These are phyloP conservation scores for Penaeus indicus DNA, from an alignment of 1,140 invertebrate species.

Conservation along the genomic window DNA sequence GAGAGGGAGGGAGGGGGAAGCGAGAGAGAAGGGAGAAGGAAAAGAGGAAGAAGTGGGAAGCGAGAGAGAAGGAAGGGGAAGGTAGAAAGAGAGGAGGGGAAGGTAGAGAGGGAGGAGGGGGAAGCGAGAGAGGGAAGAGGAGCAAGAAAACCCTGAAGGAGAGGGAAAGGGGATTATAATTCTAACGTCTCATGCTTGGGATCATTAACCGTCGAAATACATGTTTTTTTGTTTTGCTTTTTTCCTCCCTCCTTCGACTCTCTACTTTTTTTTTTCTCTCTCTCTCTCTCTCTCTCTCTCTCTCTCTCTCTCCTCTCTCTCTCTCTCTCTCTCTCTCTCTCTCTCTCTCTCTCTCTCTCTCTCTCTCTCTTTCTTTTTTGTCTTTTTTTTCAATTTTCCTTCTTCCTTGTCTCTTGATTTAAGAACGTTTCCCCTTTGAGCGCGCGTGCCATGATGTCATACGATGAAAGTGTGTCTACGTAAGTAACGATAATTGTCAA, in stretches of 20 bases:
- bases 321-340: not conserved
- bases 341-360: no score
- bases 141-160: not conserved
- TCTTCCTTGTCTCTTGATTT: no score
- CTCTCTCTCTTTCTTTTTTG: no score
- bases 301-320: not conserved
- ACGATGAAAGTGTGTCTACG: no score
- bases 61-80: not conserved
- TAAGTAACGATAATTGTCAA: no score
- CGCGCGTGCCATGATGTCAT: no score
- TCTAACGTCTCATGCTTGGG: no score
- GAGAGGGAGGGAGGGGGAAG: not conserved
- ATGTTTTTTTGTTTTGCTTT: not conserved
- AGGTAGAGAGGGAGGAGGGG: no score
- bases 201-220: not conserved
- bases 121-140: not conserved
- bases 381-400: no score
- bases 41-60: not conserved
- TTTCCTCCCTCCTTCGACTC: not conserved
- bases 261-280: not conserved
- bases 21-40: not conserved
- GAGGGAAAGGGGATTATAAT: not conserved
- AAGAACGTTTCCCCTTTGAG: no score
- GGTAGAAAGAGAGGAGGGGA: not conserved
- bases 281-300: no score